Evolutionary conservation across 1,140 invertebrate genomes (phyloP).

Genomic region (Drosophila paulistorum): DNA sequence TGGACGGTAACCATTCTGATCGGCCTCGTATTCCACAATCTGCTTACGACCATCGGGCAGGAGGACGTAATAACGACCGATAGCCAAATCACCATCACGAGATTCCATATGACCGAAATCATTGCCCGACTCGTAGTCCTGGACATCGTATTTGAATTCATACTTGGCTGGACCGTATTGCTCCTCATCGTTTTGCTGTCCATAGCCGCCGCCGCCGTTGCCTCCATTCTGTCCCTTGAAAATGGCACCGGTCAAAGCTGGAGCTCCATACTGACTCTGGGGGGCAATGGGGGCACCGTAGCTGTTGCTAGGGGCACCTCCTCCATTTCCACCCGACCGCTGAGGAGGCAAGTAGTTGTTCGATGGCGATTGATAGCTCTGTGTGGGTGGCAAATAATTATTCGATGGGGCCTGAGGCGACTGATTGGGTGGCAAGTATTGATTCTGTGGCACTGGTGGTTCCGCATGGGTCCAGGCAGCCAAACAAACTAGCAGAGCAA

Average conservation of each 20-base stretch:
- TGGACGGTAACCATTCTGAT: conserved; percentile 90
- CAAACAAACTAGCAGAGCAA: conserved; percentile 76
- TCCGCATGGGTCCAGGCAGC: conserved; percentile 78
- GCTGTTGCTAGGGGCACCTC: conserved; percentile 78
- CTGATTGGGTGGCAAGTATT: conserved; percentile 85
- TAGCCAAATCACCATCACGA: conserved; percentile 87
- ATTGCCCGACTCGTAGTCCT: conserved; percentile 87
- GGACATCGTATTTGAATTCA: conserved; percentile 89
- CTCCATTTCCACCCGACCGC: conserved; percentile 51
- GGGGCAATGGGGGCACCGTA: conserved; percentile 82
- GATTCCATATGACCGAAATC: conserved; percentile 89
- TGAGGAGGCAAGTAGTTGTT: conserved; percentile 79
- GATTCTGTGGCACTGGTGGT: conserved; percentile 84
- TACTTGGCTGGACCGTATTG: conserved; percentile 88
- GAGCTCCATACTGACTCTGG: conserved; percentile 83
- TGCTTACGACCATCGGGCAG: conserved; percentile 91
- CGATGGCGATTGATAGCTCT: conserved; percentile 68
- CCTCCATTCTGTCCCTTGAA: conserved; percentile 79
- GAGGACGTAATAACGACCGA: conserved; percentile 89
- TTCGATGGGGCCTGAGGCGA: conserved; percentile 72
- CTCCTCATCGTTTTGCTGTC: conserved; percentile 82
- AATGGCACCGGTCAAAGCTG: conserved; percentile 83
- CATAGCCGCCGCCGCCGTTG: conserved; percentile 56
- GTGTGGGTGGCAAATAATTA: conserved; percentile 77
- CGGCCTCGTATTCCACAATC: conserved; percentile 91